Base-by-base conservation (phyloP, 2,797 vertebrate species). In the Microctenopoma stevenorrisi region DNA sequence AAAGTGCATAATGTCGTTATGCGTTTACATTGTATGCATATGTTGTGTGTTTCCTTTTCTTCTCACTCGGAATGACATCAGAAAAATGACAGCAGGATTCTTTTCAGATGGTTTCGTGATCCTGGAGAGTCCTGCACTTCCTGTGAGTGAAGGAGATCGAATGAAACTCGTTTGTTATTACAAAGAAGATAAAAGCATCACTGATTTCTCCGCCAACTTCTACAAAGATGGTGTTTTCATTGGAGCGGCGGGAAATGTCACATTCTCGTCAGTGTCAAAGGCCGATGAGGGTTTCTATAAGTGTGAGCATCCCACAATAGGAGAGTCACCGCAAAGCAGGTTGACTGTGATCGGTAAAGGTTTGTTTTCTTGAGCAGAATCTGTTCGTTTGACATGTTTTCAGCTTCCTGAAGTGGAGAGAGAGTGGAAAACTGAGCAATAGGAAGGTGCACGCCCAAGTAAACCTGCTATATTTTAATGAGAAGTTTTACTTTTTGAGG, bases 251-350 rank as follows among this genome's bases (percentile, higher is more conserved):
- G 74, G 70, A 0, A n/a, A 0, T 4, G 14, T 48, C 42, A 4
- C 14, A 0, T 26, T 85, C 3, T 2, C 14, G 0, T 1, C 12
- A 0, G 74, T 69, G 47, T 60, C 72, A 11, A 12, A 0, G 13
- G 15, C 48, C 4, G 18, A 75, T 5, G 37, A 78, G 60, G 83
- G 80, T 14, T 42, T 74, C 61, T 85, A 82, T 64, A 43, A 5
- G 53, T 85, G 83, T 50, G 0, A 59, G 4, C 55, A 78, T 37
- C 71, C 50, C 2, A 40, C 1, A 1, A 3, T 40, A 58, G 67
- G 59, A 56, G 1, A 11, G 26, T 85, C 83, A 1, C 53, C 4
- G 0, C 1, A 1, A 43, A 70, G 68, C 44, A 62, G 68, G 71
- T 18, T 85, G 13, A 2, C 48, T 13, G 79, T 76, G 35, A 33